Evolutionary conservation across 2,888 invertebrate genomes (phyloP).

Genomic region (Hesperia comma): DNA sequence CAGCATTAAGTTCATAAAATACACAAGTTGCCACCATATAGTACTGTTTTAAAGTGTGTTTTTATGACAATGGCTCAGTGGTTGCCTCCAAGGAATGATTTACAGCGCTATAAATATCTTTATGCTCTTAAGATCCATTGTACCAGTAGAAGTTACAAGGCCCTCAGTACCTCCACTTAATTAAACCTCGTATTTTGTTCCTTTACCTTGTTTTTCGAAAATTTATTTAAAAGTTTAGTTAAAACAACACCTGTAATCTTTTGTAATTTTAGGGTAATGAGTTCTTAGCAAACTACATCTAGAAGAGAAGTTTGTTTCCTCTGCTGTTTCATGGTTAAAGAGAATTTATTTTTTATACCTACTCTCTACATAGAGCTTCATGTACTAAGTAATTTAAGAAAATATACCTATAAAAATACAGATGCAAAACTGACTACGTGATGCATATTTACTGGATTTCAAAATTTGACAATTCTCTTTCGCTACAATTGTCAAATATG

Average conservation of each 20-base stretch:
- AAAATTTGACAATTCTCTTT: no score
- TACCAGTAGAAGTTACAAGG: constrained; percentile 4
- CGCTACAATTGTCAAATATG: no score
- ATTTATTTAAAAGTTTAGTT: background rate
- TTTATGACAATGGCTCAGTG: constrained; percentile 18
- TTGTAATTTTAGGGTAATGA: background rate
- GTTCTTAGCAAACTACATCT: background rate
- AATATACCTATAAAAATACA: no score
- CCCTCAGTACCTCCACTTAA: constrained; percentile 7
- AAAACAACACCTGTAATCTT: constrained; percentile 3
- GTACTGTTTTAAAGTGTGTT: constrained; percentile 10
- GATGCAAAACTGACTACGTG: no score
- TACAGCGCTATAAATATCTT: constrained; percentile 15
- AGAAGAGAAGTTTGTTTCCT: background rate
- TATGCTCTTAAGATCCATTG: constrained; percentile 8
- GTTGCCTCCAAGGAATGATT: constrained; percentile 3
- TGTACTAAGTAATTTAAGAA: no score
- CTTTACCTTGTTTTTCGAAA: constrained; percentile 2
- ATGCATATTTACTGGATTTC: no score
- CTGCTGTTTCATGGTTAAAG: background rate
- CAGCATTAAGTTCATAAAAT: constrained; percentile 13
- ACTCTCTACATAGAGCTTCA: no score
- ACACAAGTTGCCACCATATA: constrained; percentile 12
- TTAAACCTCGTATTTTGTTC: background rate
- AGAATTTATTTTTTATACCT: no score